Base-by-base conservation (phyloP, 2,888 invertebrate species). In the Sthenelais limicola region DNA sequence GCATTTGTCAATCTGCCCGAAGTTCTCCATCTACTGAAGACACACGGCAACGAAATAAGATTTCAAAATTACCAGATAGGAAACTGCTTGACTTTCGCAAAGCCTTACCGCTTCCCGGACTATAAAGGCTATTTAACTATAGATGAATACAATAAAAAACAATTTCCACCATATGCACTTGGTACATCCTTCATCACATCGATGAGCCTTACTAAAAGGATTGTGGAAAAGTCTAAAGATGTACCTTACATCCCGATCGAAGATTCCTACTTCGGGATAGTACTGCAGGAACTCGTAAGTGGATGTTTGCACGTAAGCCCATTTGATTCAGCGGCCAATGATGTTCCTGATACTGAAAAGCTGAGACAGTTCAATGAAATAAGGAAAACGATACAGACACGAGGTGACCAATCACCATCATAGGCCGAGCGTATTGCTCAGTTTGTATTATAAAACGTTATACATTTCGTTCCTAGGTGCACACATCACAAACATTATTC, bases 261-360 rank as follows among this genome's bases (percentile, higher is more conserved):
- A 26, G 62, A 62, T n/a, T 35, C 38, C 1, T 62, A 62, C 21
- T 62, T 62, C 43, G 62, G 62, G 15, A 35, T 62, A 26, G 62
- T 28, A 1, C 62, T 62, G 9, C 26, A 21, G 7, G 7, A 35
- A n/a, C 38, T 62, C 12, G 62, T 35, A n/a, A 35, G 62, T 26
- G 62, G 62, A 4, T 62, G 62, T 18, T 43, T 38, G 24, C 62
- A 62, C 24, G 28, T 62, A n/a, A n/a, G n/a, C n/a, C n/a, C n/a
- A n/a, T n/a, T n/a, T n/a, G n/a, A n/a, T n/a, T n/a, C n/a, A n/a
- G n/a, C n/a, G n/a, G n/a, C n/a, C n/a, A n/a, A n/a, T n/a, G n/a
- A n/a, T n/a, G n/a, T n/a, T n/a, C n/a, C n/a, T n/a, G n/a, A n/a
- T n/a, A n/a, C n/a, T n/a, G n/a, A n/a, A n/a, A n/a, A n/a, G n/a